Evolutionary conservation across 2,797 vertebrate genomes (phyloP), one percentile per base, ranked within the genome.

Genomic region (Eremophila alpestris): DNA sequence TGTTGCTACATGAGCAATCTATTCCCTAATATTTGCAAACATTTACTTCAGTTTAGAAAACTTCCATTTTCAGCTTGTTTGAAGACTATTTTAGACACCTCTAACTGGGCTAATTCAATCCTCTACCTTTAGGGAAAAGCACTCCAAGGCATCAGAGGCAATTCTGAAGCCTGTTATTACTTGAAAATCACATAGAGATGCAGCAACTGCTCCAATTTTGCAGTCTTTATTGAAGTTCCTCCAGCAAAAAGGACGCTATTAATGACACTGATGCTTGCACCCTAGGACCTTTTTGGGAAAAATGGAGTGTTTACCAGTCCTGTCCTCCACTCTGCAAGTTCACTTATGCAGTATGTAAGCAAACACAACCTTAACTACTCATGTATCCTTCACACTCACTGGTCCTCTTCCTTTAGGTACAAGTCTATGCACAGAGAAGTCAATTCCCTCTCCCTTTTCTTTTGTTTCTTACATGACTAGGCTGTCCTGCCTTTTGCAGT

Each of bases 351-450:
- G 40, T 29, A 49, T 6, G 12, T 14, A n/a, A 89, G 38, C 17
- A 75, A 90, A 77, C 11, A 75, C 69, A 76, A 48, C 26, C 60
- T 56, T 36, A 78, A 30, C 10, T 56, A 18, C 22, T 56, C 22
- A 43, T 30, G 24, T 22, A 22, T 14, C 9, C 38, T 79, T 46
- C 18, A 41, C 11, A 30, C 2, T 11, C 0, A 0, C 27, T 48
- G 24, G 14, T 80, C 14, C 20, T 68, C 49, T 56, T 65, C 62
- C 9, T 79, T 87, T 13, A 58, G 32, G 58, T 68, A 75, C 0
- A 4, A 81, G 24, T 7, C 22, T 51, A 11, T 8, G 10, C 16
- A 43, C 14, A 73, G 17, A 58, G 13, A 76, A 90, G 2, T 43
- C 65, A 89, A 75, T n/a, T 17, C 5, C 9, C 15, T 63, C 36